These are phyloP conservation scores for Nasonia oneida DNA, from an alignment of 2,888 invertebrate genomes.

Conservation along the genomic window DNA sequence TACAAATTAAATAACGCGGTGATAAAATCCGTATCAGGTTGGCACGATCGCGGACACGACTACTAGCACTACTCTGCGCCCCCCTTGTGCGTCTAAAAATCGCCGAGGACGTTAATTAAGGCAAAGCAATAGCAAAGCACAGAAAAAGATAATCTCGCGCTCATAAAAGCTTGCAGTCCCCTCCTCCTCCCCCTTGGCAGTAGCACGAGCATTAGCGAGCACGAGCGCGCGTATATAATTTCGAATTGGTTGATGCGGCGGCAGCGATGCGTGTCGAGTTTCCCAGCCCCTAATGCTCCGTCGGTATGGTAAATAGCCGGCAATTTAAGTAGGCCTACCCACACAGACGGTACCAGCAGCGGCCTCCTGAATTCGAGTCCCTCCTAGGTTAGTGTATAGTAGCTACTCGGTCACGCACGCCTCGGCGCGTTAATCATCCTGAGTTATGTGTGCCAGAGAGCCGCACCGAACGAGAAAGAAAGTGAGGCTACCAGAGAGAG, in stretches of 20 bases:
- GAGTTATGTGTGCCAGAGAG: conserved; percentile 71
- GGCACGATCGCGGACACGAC: background rate
- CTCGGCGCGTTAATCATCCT: conserved; percentile 74
- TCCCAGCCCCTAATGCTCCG: conserved; percentile 36
- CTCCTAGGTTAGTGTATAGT: conserved; percentile 47
- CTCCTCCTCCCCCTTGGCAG: no score
- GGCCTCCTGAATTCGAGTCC: conserved; percentile 33
- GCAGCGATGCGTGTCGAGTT: conserved; percentile 47
- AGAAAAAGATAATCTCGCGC: conserved; percentile 35
- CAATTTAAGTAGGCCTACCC: conserved; percentile 46
- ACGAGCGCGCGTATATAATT: conserved; percentile 8
- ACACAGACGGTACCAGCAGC: conserved; percentile 17
- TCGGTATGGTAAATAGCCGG: conserved; percentile 43
- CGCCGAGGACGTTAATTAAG: conserved; percentile 36
- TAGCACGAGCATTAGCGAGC: background rate
- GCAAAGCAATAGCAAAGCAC: background rate
- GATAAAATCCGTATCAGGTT: conserved; percentile 28
- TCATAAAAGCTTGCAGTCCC: conserved; percentile 34
- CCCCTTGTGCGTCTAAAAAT: background rate
- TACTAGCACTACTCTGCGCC: no score
- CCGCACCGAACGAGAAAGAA: conserved; percentile 1
- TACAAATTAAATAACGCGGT: conserved; percentile 36
- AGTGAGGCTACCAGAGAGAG: conserved; percentile 28
- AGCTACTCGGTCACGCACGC: conserved; percentile 72
- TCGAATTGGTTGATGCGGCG: conserved; percentile 35